These are phyloP conservation scores for Phasia obesa DNA, from an alignment of 2,888 invertebrate genomes.

Conservation along the genomic window DNA sequence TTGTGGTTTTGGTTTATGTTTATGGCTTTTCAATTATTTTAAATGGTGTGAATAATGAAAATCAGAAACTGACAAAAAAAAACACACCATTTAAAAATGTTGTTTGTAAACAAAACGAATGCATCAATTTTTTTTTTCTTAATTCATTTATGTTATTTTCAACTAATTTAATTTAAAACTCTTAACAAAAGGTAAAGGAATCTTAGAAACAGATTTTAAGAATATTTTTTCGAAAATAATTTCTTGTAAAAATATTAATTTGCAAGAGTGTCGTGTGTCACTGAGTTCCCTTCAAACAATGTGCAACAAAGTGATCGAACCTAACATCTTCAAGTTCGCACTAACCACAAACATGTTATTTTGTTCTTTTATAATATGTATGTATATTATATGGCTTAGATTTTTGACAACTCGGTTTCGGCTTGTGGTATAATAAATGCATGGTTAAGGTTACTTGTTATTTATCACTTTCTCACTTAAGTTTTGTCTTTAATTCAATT, in stretches of 20 bases:
- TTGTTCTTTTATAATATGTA: too few species aligned
- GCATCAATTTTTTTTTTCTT: constrained; percentile 10
- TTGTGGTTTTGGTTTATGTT: constrained; percentile 82
- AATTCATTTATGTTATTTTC: constrained; percentile 43
- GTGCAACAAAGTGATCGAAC: too few species aligned
- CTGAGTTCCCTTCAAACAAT: too few species aligned
- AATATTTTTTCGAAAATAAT: neutral
- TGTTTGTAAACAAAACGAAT: constrained; percentile 13
- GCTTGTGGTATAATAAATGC: too few species aligned
- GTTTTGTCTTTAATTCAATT: too few species aligned
- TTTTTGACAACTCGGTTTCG: too few species aligned
- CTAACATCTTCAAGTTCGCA: too few species aligned
- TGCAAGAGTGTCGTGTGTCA: too few species aligned
- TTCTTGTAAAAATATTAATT: neutral
- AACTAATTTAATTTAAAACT: constrained; percentile 33
- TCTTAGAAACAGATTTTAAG: neutral
- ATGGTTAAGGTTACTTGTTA: too few species aligned
- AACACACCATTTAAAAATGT: constrained; percentile 39
- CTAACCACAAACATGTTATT: too few species aligned
- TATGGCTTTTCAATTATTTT: constrained; percentile 80
- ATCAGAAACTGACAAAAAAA: neutral
- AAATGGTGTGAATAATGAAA: constrained; percentile 72
- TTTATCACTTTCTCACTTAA: too few species aligned
- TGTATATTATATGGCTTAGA: too few species aligned
- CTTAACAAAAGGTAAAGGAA: constrained; percentile 11